Base-by-base conservation (phyloP, 2,888 invertebrate species). In the Melitaea athalia region DNA sequence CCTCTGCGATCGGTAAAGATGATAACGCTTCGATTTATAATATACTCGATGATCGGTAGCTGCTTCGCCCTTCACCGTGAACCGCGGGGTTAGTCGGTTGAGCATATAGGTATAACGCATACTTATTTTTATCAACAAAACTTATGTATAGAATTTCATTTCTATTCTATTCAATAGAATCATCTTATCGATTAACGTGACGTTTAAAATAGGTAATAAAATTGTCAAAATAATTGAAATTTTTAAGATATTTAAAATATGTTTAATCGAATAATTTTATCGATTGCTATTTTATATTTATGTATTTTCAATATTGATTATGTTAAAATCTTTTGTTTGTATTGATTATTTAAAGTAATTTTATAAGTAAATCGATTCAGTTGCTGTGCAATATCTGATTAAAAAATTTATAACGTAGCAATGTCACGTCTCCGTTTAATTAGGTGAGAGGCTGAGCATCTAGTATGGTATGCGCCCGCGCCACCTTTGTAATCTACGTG, bases 11-110 rank as follows among this genome's bases (percentile, higher is more conserved):
- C 87, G 85, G 81, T 81, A 81, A 86, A 85, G 86, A 91, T 89
- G 92, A 92, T 92, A 91, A 91, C 85, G 84, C 84, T 74, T 85
- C 87, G 89, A 91, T 91, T 92, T 92, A 92, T 92, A 91, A 91
- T 91, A 91, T 85, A 83, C 85, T 85, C 83, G 88, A 91, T 91
- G 90, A 92, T 90, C 84, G 85, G 89, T 87, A 82, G 89, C 87
- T 81, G 85, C 83, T 87, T 83, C 87, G 84, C 75, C 70, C 81
- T 80, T 86, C 82, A 82, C 85, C 83, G 87, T 24, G 64, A 63
- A 61, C 42, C 24, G 42, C 59, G 50, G 49, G 43, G 49, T 64
- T 65, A 57, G 47, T 53, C 31, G 14, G 2, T 24, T 52, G 52
- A 55, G 49, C 61, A 33, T 0, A 4, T 49, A n/a, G n/a, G n/a